Evolutionary conservation across 1,140 invertebrate genomes (phyloP), one percentile per base, ranked within the genome.

Genomic region (Paraescarpia echinospica): DNA sequence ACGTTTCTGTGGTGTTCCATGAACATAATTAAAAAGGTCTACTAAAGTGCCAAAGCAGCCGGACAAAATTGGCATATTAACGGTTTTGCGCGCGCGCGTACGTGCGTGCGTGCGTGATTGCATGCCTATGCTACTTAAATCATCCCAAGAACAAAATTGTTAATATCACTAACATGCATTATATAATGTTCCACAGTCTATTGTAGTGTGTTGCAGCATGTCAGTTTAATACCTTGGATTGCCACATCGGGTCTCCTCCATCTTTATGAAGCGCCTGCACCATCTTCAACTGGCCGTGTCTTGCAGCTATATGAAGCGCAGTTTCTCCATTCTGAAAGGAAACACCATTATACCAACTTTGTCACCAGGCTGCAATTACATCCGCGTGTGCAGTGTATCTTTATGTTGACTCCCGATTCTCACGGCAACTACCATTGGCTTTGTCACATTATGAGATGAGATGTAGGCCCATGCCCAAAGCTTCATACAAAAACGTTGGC

Each of bases 241-340:
- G 98, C 93, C 97, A 97, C 93, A 98, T 97, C 0, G 98, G 98
- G 96, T 99, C 98, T 0, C 98, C 98, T 0, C 98, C 98, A 95
- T 99, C 98, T 95, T 98, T 98, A 4, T 99, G 96, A 0, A 99
- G 96, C 0, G 99, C 96, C 92, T 98, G 96, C 14, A 99, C 96
- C 0, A 98, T 98, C 35, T 97, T 97, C 27, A 99, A 95, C 94
- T 99, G 98, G 0, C 99, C 99, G 95, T 98, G 97, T 92, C 98
- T 97, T 0, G 98, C 98, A 0, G 98, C 98, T 2, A 99, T 98
- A 95, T 99, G 98, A 2, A 99, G 97, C 0, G 98, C 98, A 0
- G 98, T 99, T 96, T 99, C 98, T 31, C 99, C 99, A 96, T 99
- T 98, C 96, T 99, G 91, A n/a, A n/a, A n/a, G n/a, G 33, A 91